Base-by-base conservation (phyloP, 2,113 vertebrate genomes). In the Tenebrosternarchus preto region DNA sequence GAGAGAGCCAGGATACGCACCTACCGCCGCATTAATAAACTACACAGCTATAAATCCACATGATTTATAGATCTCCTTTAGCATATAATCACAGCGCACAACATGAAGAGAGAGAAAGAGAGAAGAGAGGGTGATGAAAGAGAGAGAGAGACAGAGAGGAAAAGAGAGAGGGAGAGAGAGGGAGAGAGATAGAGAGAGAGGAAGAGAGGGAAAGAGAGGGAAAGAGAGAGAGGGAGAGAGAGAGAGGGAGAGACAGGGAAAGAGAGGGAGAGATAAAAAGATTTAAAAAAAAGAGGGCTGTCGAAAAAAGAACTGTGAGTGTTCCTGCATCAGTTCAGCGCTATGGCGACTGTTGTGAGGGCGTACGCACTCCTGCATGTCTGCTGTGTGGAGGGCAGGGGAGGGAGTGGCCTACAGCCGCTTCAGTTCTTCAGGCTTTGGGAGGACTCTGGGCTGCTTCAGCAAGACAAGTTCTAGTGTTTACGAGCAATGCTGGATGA, bases 1-100 rank as follows among this genome's bases (percentile, higher is more conserved):
- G 53, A 87, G 86, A 81, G 87, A 90, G 79, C 83, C 87, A 88
- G 87, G 85, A 88, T 87, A 80, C 85, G 87, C 80, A 89, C 87
- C 87, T 88, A 90, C 85, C 50, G 73, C 83, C 86, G 90, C 91
- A 91, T 91, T 92, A 93, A 91, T 93, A 92, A 90, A 87, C 86
- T 72, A 84, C 86, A 84, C 84, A 68, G 67, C 88, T 86, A 91
- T 92, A 89, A 89, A 91, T 90, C 88, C 87, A 83, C 80, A 74
- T 92, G 90, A 93, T 91, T 90, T 88, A 92, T 87, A 80, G 89
- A 84, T 81, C 83, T 84, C 85, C 88, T 89, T 87, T 84, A 85
- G 88, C 86, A 87, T 86, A 87, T 91, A 92, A 92, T 92, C 90
- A 90, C 87, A 86, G 74, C 79, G 83, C 72, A 69, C 81, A 19